Evolutionary conservation across 1,140 invertebrate species (phyloP).

Genomic region (Habropoda laboriosa): DNA sequence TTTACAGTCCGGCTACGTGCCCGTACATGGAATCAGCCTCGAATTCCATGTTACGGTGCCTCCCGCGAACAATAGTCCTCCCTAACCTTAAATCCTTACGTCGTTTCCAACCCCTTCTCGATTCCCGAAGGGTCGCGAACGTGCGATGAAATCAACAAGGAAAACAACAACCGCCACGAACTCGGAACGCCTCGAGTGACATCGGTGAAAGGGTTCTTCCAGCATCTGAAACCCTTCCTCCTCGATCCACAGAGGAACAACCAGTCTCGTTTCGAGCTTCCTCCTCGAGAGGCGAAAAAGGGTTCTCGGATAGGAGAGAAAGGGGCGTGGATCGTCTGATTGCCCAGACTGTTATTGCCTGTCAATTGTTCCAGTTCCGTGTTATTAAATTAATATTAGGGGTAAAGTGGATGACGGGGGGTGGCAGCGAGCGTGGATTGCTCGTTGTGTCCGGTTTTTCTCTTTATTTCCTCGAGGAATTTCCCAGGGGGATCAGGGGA

Average conservation of each 20-base stretch:
- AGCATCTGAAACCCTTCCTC: conserved; percentile 34
- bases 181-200: conserved; percentile 76
- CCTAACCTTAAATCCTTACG: conserved; percentile 74
- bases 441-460: conserved; percentile 68
- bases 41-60: conserved; percentile 49
- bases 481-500: conserved; percentile 72
- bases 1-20: conserved; percentile 55
- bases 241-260: neutral
- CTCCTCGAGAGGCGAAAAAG: conserved; percentile 57
- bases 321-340: conserved; percentile 73
- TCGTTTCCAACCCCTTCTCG: conserved; percentile 74
- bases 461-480: conserved; percentile 71
- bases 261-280: conserved; percentile 50
- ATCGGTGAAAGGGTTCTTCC: conserved; percentile 79
- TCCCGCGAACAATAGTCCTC: conserved; percentile 63
- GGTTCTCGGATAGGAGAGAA: conserved; percentile 69
- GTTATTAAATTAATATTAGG: conserved; percentile 82
- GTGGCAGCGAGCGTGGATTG: conserved; percentile 47
- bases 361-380: conserved; percentile 78
- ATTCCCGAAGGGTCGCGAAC: conserved; percentile 77
- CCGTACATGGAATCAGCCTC: conserved; percentile 19
- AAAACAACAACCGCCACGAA: conserved; percentile 79
- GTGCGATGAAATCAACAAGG: conserved; percentile 82
- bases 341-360: conserved; percentile 80
- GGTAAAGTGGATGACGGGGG: conserved; percentile 49